phyloP scores from a whole-genome alignment of 37 sponge, comb jelly and placozoan species.

The Chondrosia reniformis region DNA sequence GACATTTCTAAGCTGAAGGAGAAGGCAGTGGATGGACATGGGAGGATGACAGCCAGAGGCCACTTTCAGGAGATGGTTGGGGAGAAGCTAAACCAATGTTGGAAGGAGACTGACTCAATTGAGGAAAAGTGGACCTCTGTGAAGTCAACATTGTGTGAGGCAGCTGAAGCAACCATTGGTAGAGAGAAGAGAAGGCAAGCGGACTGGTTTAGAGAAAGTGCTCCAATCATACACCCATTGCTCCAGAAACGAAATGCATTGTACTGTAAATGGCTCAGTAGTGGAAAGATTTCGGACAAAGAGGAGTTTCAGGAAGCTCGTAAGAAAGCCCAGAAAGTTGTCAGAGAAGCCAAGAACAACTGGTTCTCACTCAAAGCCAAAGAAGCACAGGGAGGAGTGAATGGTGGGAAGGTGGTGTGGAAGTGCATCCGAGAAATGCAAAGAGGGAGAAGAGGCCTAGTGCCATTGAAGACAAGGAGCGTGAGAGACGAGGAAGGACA shows the following conservation, averaged over 20 bases:
- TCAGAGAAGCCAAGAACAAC: too few species aligned
- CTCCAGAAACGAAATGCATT: not conserved
- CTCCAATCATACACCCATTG: not conserved
- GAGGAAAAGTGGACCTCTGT: not conserved
- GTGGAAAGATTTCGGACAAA: not conserved
- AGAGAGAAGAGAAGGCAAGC: slow-evolving; percentile 22
- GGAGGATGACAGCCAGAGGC: not conserved
- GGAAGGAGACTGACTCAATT: slow-evolving; percentile 7
- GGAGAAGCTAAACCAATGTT: slow-evolving; percentile 4
- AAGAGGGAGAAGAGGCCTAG: not conserved
- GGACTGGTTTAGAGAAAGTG: slow-evolving; percentile 32
- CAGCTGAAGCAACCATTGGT: too few species aligned
- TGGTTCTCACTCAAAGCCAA: not conserved
- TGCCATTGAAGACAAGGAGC: not conserved
- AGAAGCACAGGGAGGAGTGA: not conserved
- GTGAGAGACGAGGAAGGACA: not conserved
- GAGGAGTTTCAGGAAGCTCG: not conserved
- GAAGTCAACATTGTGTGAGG: not conserved
- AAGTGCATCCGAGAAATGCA: not conserved
- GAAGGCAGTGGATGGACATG: not conserved
- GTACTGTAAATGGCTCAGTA: slow-evolving; percentile 1
- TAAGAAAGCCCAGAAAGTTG: not conserved
- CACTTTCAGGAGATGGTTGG: slow-evolving; percentile 22
- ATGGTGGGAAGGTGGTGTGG: not conserved
- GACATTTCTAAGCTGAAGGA: not conserved